Conservation (phyloP, 2,888 invertebrate genomes). For the Ormyrus pomaceus region DNA sequence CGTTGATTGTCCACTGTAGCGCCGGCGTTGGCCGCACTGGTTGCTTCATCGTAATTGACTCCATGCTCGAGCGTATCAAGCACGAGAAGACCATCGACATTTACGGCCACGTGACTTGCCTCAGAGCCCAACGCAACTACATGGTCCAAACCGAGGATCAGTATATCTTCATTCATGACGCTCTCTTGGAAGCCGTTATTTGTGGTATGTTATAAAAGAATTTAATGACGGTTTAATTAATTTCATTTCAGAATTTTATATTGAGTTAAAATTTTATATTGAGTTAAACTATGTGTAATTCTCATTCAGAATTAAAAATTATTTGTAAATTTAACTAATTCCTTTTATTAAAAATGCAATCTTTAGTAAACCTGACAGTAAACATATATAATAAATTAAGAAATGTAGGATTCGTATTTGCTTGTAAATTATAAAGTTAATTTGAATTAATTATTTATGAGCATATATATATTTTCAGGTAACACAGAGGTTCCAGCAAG, state of each 20-base stretch:
- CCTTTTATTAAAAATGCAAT: background rate
- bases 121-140: constrained; percentile 98
- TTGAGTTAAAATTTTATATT: background rate
- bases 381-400: background rate
- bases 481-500: constrained; percentile 97
- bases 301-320: no score
- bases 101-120: constrained; percentile 98
- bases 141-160: constrained; percentile 99
- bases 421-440: no score
- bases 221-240: background rate
- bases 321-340: no score
- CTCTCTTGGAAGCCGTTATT: constrained; percentile 96
- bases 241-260: background rate
- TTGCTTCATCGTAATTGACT: constrained; percentile 99
- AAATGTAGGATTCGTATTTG: background rate
- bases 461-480: constrained; percentile 70
- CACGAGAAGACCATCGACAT: constrained; percentile 99
- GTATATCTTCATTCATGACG: constrained; percentile 99
- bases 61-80: constrained; percentile 97
- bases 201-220: constrained; percentile 78
- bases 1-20: constrained; percentile 95
- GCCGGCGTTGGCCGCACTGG: constrained; percentile 94
- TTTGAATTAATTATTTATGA: background rate
- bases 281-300: background rate
- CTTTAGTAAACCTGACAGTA: background rate